Percentiles rank a stretch among this genome's conserved stretches.
Evolutionary conservation across 2,797 vertebrate genomes (phyloP).

Genomic region (Platalea minor): DNA sequence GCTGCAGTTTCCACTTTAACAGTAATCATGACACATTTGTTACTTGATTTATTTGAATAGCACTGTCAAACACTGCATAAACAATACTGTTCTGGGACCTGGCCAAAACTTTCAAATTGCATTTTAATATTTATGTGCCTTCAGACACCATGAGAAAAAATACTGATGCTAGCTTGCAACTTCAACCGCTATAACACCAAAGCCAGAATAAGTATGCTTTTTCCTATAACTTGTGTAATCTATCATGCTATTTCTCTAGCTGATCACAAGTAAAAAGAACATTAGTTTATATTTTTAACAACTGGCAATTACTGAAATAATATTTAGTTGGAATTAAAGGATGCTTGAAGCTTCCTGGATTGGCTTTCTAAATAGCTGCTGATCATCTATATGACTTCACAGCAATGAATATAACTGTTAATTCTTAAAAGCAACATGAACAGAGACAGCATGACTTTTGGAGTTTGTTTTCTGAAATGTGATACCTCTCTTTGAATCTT

Average conservation of each 20-base stretch:
- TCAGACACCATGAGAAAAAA: constrained; percentile 21
- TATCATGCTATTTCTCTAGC: constrained; percentile 15
- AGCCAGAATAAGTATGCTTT: background rate
- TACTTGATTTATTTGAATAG: constrained; percentile 64
- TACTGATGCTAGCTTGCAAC: constrained; percentile 4
- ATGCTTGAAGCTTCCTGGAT: background rate
- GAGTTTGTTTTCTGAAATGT: background rate
- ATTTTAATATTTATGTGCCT: constrained; percentile 57
- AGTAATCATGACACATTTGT: constrained; percentile 58
- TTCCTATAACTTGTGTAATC: background rate
- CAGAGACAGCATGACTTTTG: background rate
- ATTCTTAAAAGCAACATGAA: background rate
- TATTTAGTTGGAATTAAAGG: constrained; percentile 24
- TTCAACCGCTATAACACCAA: background rate
- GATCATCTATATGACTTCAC: background rate
- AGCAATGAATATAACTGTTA: background rate
- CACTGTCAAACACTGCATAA: constrained; percentile 41
- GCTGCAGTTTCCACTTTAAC: constrained; percentile 42
- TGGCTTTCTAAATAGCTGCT: constrained; percentile 3
- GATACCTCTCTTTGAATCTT: background rate
- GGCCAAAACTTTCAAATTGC: constrained; percentile 50
- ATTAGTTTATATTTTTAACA: constrained; percentile 11
- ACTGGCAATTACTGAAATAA: constrained; percentile 26
- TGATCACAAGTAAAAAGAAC: background rate
- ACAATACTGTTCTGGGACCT: constrained; percentile 37